A percentile compares a stretch with the other conserved stretches of the same genome.
Conservation (phyloP, 1,140 invertebrate genomes). For the Epicauta chinensis region DNA sequence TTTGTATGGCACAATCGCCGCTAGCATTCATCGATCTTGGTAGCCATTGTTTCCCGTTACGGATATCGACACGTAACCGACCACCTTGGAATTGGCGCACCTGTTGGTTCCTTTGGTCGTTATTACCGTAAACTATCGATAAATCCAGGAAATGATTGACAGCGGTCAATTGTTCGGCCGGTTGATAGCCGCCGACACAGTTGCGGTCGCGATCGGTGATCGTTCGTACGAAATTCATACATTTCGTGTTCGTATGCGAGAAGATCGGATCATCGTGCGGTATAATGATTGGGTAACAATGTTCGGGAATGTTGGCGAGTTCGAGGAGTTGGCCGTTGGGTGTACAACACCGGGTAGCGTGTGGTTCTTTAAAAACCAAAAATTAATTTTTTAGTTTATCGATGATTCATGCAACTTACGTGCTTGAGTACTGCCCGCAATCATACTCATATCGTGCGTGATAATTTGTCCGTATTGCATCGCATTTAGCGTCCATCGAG, state of each 20-base stretch:
- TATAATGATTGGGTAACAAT: conserved; percentile 81
- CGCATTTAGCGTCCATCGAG: conserved; percentile 63
- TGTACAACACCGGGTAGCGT: conserved; percentile 63
- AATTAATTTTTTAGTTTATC: conserved; percentile 27
- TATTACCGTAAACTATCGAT: conserved; percentile 79
- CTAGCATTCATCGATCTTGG: conserved; percentile 61
- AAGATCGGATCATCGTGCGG: conserved; percentile 79
- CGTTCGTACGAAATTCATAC: conserved; percentile 81
- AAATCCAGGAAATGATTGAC: conserved; percentile 80
- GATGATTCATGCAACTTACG: conserved; percentile 48
- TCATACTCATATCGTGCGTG: conserved; percentile 78
- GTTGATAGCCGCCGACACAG: conserved; percentile 53
- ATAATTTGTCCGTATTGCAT: conserved; percentile 87
- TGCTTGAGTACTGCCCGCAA: conserved; percentile 62
- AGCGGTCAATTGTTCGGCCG: conserved; percentile 74
- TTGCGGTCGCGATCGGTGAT: conserved; percentile 62
- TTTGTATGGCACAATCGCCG: conserved; percentile 51
- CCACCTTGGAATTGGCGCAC: conserved; percentile 61
- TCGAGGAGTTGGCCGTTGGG: conserved; percentile 54
- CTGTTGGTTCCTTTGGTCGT: conserved; percentile 52
- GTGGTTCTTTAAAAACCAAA: conserved; percentile 49
- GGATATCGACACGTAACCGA: conserved; percentile 53
- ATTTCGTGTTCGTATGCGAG: conserved; percentile 57
- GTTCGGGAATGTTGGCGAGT: conserved; percentile 45
- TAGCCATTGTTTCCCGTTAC: conserved; percentile 60